phyloP scores from a whole-genome alignment of 2,797 vertebrate species.

The Thunnus albacares region DNA sequence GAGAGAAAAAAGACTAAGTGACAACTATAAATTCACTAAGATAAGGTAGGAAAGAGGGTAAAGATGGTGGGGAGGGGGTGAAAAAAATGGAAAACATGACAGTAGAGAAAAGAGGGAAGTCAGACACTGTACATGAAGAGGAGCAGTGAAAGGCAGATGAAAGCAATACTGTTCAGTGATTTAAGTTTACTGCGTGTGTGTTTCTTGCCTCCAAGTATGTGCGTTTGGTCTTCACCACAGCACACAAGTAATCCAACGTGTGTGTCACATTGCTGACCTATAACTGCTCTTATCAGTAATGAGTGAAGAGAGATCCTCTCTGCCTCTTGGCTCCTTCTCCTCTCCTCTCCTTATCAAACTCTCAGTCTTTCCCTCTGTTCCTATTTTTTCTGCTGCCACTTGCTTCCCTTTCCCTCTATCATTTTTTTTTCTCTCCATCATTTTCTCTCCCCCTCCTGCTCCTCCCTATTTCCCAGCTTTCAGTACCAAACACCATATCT shows the following conservation, averaged over 20 bases:
- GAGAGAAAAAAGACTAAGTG: slow-evolving; percentile 23
- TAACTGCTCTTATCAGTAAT: slow-evolving; percentile 66
- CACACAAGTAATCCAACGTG: slow-evolving; percentile 22
- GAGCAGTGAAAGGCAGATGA: slow-evolving; percentile 38
- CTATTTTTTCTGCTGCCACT: slow-evolving; percentile 24
- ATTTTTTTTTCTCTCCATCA: slow-evolving; percentile 13
- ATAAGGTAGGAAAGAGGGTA: background rate
- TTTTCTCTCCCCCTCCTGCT: slow-evolving; percentile 27
- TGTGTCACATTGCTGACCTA: slow-evolving; percentile 57
- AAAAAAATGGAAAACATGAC: slow-evolving; percentile 29
- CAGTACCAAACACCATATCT: slow-evolving; percentile 42
- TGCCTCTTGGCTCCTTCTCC: slow-evolving; percentile 59
- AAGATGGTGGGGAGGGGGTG: slow-evolving; percentile 10
- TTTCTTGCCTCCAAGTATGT: slow-evolving; percentile 19
- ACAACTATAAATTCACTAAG: slow-evolving; percentile 30
- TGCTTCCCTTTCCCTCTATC: slow-evolving; percentile 39
- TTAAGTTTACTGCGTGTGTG: background rate
- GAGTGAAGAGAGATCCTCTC: slow-evolving; percentile 55
- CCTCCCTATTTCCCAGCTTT: slow-evolving; percentile 16
- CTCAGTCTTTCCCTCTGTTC: slow-evolving; percentile 20
- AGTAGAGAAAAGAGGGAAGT: slow-evolving; percentile 3
- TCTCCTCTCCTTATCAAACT: slow-evolving; percentile 32
- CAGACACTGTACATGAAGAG: slow-evolving; percentile 16
- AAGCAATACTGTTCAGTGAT: slow-evolving; percentile 26
- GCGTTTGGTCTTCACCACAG: background rate